Evolutionary conservation across 2,113 vertebrate species (phyloP).

Genomic region (Oreocharis arfaki): DNA sequence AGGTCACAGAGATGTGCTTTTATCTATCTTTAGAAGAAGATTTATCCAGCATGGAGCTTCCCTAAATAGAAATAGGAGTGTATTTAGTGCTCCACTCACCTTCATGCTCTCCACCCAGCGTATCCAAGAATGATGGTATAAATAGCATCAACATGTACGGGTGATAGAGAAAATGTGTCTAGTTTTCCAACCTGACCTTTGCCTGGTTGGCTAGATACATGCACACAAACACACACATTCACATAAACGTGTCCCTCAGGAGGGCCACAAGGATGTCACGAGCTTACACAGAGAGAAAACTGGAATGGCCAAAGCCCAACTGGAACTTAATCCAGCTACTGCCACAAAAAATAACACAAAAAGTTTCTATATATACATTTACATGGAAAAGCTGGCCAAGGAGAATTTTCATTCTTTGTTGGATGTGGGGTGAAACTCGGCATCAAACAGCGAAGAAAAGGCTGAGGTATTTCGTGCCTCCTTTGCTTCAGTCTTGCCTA

Average conservation of each 20-base stretch:
- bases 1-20: background rate
- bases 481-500: background rate
- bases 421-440: background rate
- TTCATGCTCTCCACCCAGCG: background rate
- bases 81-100: background rate
- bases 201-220: background rate
- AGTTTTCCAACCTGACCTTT: background rate
- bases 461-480: background rate
- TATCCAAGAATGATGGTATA: constrained; percentile 11
- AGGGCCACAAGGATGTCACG: background rate
- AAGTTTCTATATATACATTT: background rate
- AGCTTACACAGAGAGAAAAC: background rate
- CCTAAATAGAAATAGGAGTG: background rate
- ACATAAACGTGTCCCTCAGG: background rate
- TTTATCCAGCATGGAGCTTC: background rate
- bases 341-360: background rate
- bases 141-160: constrained; percentile 9
- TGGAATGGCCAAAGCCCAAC: background rate
- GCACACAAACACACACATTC: background rate
- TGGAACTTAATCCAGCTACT: background rate
- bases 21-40: constrained; percentile 1
- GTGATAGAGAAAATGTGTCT: background rate
- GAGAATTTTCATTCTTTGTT: background rate
- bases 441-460: background rate
- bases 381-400: background rate